Evolutionary conservation across 2,797 vertebrate species (phyloP).

Genomic region (Gobio occitaniae): DNA sequence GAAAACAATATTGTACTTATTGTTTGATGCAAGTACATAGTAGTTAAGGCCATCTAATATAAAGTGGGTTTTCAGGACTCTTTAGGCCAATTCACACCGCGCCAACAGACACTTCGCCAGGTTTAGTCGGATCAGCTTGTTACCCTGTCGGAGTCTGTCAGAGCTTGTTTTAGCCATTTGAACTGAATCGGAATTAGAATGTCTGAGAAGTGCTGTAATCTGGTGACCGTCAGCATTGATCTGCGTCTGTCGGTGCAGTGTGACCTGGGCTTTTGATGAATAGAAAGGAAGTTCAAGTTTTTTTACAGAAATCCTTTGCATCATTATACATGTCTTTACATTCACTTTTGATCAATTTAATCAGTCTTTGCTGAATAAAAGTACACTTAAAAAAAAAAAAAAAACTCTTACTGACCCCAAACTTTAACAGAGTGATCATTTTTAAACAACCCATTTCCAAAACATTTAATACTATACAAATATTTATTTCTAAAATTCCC

Average conservation of each 20-base stretch:
- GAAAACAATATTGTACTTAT: no score
- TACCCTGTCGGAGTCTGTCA: background rate
- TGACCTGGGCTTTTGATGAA: background rate
- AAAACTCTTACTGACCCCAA: background rate
- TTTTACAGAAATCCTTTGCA: background rate
- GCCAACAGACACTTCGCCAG: background rate
- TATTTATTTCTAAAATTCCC: no score
- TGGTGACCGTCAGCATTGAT: background rate
- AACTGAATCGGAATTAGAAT: background rate
- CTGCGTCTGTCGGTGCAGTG: background rate
- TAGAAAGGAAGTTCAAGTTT: background rate
- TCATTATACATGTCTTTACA: background rate
- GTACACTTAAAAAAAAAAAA: background rate
- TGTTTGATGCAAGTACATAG: no score
- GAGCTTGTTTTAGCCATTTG: background rate
- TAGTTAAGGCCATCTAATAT: no score
- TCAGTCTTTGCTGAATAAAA: background rate
- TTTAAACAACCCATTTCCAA: background rate
- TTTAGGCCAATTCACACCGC: background rate
- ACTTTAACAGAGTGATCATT: background rate
- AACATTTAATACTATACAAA: no score
- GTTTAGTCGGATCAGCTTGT: background rate
- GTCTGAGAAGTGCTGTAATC: background rate
- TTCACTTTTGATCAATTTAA: background rate
- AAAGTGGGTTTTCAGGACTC: background rate